A percentile compares a stretch with the other conserved stretches of the same genome.
These are phyloP conservation scores for Nomada ruficornis DNA, from an alignment of 2,888 invertebrate genomes.

Conservation along the genomic window DNA sequence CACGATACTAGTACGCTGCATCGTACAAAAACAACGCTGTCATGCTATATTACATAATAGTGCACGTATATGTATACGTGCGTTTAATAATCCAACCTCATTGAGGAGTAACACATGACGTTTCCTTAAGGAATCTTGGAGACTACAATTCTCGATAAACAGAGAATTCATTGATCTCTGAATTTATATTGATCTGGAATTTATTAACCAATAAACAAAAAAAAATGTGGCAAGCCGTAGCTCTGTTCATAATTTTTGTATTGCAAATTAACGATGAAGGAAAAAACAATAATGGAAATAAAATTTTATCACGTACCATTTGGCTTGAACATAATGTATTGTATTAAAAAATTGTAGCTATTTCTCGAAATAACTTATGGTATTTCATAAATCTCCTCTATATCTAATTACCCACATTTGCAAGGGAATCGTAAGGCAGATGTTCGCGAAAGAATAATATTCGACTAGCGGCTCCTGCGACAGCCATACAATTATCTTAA, in stretches of 20 bases:
- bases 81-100: background rate
- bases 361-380: too few relatives aligned
- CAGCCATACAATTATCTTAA: slow-evolving; percentile 46
- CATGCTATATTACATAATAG: slow-evolving; percentile 30
- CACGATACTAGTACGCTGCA: background rate
- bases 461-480: background rate
- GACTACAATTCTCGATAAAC: background rate
- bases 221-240: too few relatives aligned
- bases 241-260: too few relatives aligned
- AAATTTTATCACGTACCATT: background rate
- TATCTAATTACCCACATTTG: too few relatives aligned
- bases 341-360: background rate
- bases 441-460: background rate
- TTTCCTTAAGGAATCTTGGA: background rate
- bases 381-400: too few relatives aligned
- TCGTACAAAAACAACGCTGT: slow-evolving; percentile 6
- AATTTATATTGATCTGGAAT: slow-evolving; percentile 35
- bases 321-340: too few relatives aligned
- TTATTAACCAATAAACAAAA: background rate
- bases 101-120: background rate
- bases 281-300: too few relatives aligned
- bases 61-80: background rate
- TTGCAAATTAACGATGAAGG: too few relatives aligned
- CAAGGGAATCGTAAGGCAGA: background rate
- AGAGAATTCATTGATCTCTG: background rate